Evolutionary conservation across 2,888 invertebrate genomes (phyloP).

Genomic region (Mongoloraphidia duomilia): DNA sequence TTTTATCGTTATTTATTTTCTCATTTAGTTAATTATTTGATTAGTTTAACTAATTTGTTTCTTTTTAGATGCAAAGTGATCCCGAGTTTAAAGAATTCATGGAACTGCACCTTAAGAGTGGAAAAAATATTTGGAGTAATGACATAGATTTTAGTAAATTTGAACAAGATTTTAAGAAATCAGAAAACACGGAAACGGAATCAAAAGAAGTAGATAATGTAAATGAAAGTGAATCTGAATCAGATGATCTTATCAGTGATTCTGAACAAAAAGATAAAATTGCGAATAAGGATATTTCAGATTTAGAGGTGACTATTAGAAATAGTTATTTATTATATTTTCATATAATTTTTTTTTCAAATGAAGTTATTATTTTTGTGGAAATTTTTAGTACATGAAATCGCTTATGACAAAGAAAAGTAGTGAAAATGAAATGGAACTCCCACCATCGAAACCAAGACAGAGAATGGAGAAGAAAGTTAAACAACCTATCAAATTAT

Average conservation of each 20-base stretch:
- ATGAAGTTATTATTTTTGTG: conserved; percentile 11
- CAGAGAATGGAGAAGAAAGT: conserved; percentile 30
- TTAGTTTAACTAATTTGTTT: conserved; percentile 13
- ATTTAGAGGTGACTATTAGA: conserved; percentile 44
- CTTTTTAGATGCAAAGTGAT: conserved; percentile 63
- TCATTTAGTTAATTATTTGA: conserved; percentile 4
- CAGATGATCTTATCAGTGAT: conserved; percentile 17
- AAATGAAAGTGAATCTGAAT: conserved; percentile 16
- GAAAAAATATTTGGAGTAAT: conserved; percentile 37
- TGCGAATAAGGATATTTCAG: conserved; percentile 60
- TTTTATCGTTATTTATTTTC: conserved; percentile 11
- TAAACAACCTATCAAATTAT: conserved; percentile 30
- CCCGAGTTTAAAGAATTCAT: conserved; percentile 81
- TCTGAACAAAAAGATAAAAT: conserved; percentile 33
- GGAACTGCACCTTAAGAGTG: conserved; percentile 56
- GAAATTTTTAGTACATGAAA: conserved; percentile 52
- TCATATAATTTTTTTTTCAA: conserved; percentile 7
- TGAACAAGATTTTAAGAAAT: conserved; percentile 13
- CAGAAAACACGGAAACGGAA: conserved; percentile 17
- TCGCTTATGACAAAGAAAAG: conserved; percentile 39
- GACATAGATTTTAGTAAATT: conserved; percentile 28
- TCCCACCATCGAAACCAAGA: conserved; percentile 19
- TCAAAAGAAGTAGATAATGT: conserved; percentile 15
- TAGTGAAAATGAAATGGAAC: conserved; percentile 19
- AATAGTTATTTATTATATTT: conserved; percentile 3